These are phyloP conservation scores for Lophura nycthemera DNA, from an alignment of 2,113 vertebrate species.

Conservation along the genomic window DNA sequence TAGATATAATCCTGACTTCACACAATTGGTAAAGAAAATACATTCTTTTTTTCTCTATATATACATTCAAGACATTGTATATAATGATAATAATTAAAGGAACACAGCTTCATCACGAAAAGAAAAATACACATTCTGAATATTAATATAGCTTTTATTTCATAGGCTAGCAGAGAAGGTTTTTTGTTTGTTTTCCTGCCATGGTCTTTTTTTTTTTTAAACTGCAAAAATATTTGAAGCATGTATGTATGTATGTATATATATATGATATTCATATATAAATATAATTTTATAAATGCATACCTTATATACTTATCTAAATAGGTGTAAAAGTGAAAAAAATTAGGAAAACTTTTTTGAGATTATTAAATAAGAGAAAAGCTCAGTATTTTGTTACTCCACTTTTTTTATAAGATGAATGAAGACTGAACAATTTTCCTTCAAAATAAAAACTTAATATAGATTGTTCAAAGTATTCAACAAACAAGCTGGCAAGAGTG, in stretches of 20 bases:
- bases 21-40: neutral
- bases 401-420: neutral
- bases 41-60: neutral
- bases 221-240: neutral
- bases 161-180: neutral
- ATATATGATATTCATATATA: neutral
- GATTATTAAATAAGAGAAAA: neutral
- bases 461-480: neutral
- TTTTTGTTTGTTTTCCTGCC: neutral
- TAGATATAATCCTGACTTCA: neutral
- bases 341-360: neutral
- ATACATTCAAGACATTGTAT: neutral
- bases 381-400: neutral
- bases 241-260: neutral
- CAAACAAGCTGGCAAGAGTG: neutral
- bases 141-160: neutral
- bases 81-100: neutral
- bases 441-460: neutral
- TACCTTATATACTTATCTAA: neutral
- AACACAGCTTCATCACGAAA: neutral
- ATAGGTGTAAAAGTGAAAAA: neutral
- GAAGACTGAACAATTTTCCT: neutral
- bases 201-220: neutral
- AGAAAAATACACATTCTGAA: neutral
- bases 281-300: neutral